Base-by-base conservation (phyloP, 1,140 invertebrate species). In the Babylonia areolata region DNA sequence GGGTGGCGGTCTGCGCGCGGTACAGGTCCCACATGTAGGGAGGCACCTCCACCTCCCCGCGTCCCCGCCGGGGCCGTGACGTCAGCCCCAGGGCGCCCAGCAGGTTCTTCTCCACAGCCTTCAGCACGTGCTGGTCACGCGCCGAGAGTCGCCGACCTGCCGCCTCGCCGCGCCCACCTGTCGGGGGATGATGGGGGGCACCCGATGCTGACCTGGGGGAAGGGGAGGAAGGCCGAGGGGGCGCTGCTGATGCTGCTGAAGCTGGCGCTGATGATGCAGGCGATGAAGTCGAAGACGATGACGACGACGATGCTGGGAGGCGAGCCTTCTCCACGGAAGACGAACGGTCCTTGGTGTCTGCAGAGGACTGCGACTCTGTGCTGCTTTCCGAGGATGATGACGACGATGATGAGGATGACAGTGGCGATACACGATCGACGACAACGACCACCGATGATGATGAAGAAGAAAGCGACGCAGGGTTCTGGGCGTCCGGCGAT, bases 21-120 rank as follows among this genome's bases (percentile, higher is more conserved):
- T 97, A 97, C 86, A 98, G 95, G 90, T 97, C 95, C 92, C 96
- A 95, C 95, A 98, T 96, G 81, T 96, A 97, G 89, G 96, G 96
- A 54, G 97, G 97, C 91, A 98, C 96, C 54, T 95, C 93, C 83
- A 95, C 93, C 90, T 96, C 95, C 35, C 39, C 92, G 42, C 94
- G 92, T 84, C 91, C 93, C 15, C 94, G 94, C 86, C 94, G 94
- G 6, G 96, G 96, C 90, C 96, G 95, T 89, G 95, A 95, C 87
- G 95, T 95, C 91, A 98, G 95, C 69, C 97, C 97, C 91, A 98
- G 96, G 92, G 97, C 93, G 88, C 96, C 95, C 86, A 98, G 95
- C 64, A 98, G 95, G 89, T 95, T 96, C 54, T 95, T 94, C 92
- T 97, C 96, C 86, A 97, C 95, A 90, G 95, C 94, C 64, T 92